A percentile compares a stretch with the other conserved stretches of the same genome.
Evolutionary conservation across 1,140 invertebrate genomes (phyloP).

Genomic region (Papilio machaon): DNA sequence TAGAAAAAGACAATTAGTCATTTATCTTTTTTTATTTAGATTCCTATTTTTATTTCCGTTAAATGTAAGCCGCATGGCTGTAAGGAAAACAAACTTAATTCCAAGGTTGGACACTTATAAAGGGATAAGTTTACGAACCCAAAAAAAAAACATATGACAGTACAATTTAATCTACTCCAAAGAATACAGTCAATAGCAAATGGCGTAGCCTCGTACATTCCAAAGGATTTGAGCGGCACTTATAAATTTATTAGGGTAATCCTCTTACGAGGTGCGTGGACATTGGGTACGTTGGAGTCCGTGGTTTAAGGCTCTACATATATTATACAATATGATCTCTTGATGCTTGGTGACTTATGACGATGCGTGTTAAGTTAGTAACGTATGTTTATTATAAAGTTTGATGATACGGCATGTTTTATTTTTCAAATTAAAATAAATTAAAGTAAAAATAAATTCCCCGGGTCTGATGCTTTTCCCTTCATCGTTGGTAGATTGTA

Average conservation of each 20-base stretch:
- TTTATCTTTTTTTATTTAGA: too few relatives aligned
- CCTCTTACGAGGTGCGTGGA: slow-evolving; percentile 58
- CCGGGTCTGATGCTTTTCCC: too few relatives aligned
- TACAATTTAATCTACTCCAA: slow-evolving; percentile 52
- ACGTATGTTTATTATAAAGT: slow-evolving; percentile 27
- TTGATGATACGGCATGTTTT: slow-evolving; percentile 20
- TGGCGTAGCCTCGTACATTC: slow-evolving; percentile 42
- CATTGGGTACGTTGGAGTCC: slow-evolving; percentile 53
- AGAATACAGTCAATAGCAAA: slow-evolving; percentile 56
- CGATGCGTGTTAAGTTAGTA: slow-evolving; percentile 20
- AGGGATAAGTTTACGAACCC: slow-evolving; percentile 22
- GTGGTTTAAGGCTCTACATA: slow-evolving; percentile 47
- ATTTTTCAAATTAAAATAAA: not conserved
- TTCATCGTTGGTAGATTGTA: too few relatives aligned
- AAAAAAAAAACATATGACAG: slow-evolving; percentile 49
- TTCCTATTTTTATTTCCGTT: too few relatives aligned
- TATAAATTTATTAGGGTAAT: slow-evolving; percentile 75
- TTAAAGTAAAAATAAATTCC: not conserved
- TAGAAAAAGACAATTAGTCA: too few relatives aligned
- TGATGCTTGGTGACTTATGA: slow-evolving; percentile 31
- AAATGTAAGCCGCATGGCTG: not conserved
- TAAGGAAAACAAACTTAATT: not conserved
- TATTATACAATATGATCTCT: slow-evolving; percentile 50
- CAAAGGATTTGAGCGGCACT: slow-evolving; percentile 60
- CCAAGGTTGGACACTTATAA: not conserved